phyloP scores from a whole-genome alignment of 2,113 vertebrate genomes.

The Cromileptes altivelis region DNA sequence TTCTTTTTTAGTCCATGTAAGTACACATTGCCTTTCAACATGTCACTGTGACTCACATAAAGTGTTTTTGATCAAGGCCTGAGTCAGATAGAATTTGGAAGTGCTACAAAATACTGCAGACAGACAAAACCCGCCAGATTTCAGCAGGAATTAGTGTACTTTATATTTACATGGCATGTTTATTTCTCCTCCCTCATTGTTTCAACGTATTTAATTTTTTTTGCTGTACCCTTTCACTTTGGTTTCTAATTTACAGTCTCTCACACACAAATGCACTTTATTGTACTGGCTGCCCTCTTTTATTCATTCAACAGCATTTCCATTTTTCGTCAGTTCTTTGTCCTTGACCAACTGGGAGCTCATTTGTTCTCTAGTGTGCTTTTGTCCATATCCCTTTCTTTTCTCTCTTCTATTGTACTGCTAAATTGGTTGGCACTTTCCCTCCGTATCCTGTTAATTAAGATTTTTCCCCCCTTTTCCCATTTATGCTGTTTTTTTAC shows the following conservation, averaged over 20 bases:
- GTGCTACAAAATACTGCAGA: neutral
- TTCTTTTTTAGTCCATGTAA: conserved; percentile 36
- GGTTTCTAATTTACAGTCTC: neutral
- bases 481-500: neutral
- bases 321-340: conserved; percentile 40
- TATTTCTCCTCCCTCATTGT: neutral
- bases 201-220: neutral
- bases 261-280: neutral
- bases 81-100: neutral
- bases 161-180: neutral
- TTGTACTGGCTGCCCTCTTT: conserved; percentile 21
- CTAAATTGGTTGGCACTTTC: neutral
- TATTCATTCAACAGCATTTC: conserved; percentile 1
- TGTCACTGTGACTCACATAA: conserved; percentile 10
- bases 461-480: neutral
- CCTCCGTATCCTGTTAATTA: conserved; percentile 7
- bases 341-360: conserved; percentile 28
- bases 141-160: neutral
- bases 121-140: neutral
- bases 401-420: conserved; percentile 21
- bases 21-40: neutral
- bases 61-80: conserved; percentile 11
- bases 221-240: neutral
- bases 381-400: conserved; percentile 43
- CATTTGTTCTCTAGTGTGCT: conserved; percentile 27